Evolutionary conservation across 2,888 invertebrate genomes (phyloP), one percentile per base, ranked within the genome.

Genomic region (Crocallis elinguaria): DNA sequence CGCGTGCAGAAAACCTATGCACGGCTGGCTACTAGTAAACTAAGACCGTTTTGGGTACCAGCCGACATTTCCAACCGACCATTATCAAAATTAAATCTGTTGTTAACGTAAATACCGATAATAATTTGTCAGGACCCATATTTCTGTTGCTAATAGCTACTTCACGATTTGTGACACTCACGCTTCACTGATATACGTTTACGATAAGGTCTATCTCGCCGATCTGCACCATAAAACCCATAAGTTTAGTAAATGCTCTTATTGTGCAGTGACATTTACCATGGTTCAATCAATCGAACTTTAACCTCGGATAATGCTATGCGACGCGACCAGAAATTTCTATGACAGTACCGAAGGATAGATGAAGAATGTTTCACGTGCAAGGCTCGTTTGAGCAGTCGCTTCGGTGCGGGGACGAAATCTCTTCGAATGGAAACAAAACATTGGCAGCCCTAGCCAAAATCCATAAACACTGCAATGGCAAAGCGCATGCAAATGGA

Each of bases 401-500:
- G 50, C 81, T 94, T 60, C 89, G 94, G 49, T 87, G 91, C 60
- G 91, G 92, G 48, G 88, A 89, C 67, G 88, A 91, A 48, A 62
- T 83, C 61, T 89, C 89, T 45, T 88, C 92, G 14, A 88, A 72
- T 59, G 86, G 88, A 13, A 92, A 90, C 46, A 92, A 92, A 66
- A 92, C 86, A 13, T 86, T 92, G 53, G 92, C 91, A 50, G 92
- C 92, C 42, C 80, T 92, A 57, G 92, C 92, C 64, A 93, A 93
- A 72, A 93, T 93, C 54, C 96, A 96, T 77, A 94, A 93, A 69
- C 94, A 94, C 45, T 96, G 96, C 78, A 95, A 94, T 23, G 96
- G 96, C 21, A 94, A 94, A 71, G 94, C 95, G 0, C 96, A 96
- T 75, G 96, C 95, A 8, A 93, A 94, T 65, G 96, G 96, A 39